A percentile compares a stretch with the other conserved stretches of the same genome.
These are phyloP conservation scores for Rhinella marina DNA, from an alignment of 2,797 vertebrate genomes.

Conservation along the genomic window DNA sequence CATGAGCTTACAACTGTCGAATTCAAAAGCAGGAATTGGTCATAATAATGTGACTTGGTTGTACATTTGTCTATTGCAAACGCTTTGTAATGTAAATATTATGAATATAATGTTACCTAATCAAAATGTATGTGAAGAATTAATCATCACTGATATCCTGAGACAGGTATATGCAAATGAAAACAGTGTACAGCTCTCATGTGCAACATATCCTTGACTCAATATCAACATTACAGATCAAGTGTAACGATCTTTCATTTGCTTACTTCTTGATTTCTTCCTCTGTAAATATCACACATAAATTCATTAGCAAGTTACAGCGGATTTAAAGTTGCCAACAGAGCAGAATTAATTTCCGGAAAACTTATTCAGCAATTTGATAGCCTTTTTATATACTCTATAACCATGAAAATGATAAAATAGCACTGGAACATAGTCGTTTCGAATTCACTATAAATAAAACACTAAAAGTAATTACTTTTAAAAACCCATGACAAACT, in stretches of 20 bases:
- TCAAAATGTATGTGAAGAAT: background rate
- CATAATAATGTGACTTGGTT: no score
- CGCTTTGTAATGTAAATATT: no score
- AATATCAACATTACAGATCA: background rate
- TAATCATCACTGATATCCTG: background rate
- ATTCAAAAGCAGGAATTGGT: no score
- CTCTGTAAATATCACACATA: constrained; percentile 30
- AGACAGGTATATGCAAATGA: background rate
- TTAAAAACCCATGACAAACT: constrained; percentile 31
- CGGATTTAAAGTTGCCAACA: constrained; percentile 19
- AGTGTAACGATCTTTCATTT: background rate
- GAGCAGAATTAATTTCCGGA: constrained; percentile 36
- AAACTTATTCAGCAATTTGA: constrained; percentile 38
- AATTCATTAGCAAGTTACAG: constrained; percentile 27
- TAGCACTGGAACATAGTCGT: constrained; percentile 20
- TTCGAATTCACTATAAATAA: constrained; percentile 28
- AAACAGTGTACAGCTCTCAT: background rate
- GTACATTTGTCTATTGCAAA: no score
- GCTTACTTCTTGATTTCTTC: background rate
- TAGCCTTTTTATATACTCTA: constrained; percentile 21
- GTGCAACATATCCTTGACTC: background rate
- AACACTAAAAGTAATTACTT: constrained; percentile 51
- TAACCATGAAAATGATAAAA: constrained; percentile 48
- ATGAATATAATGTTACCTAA: background rate
- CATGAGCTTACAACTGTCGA: no score